Conservation (phyloP, 2,888 invertebrate species). For the Ophioninae sp. region DNA sequence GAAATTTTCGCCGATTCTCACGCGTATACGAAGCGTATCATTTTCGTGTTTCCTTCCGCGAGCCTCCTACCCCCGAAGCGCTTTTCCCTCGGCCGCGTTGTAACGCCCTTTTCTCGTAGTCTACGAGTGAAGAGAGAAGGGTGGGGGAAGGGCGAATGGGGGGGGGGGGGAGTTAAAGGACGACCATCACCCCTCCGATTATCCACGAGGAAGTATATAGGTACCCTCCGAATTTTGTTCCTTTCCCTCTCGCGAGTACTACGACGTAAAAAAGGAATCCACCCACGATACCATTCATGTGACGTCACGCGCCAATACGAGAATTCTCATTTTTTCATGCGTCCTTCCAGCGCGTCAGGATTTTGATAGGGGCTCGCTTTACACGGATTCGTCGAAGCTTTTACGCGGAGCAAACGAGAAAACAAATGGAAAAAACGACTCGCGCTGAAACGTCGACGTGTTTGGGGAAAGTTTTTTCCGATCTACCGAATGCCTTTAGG, state of each 20-base stretch:
- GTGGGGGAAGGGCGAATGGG: not conserved
- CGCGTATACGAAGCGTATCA: conserved; percentile 35
- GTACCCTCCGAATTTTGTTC: conserved; percentile 4
- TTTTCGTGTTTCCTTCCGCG: conserved; percentile 20
- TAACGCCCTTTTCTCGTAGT: conserved; percentile 40
- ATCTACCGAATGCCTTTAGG: not conserved
- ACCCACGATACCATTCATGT: not conserved
- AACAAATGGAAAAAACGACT: not conserved
- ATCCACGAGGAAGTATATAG: conserved; percentile 18
- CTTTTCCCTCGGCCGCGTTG: not conserved
- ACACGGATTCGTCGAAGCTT: not conserved
- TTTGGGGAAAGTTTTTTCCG: not conserved
- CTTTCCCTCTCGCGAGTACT: conserved; percentile 9
- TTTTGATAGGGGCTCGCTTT: not conserved
- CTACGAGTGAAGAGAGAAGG: not conserved
- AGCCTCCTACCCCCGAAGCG: not conserved
- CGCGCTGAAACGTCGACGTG: not conserved
- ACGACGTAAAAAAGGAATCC: conserved; percentile 24
- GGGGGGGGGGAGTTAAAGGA: conserved; percentile 7
- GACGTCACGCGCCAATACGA: conserved; percentile 7
- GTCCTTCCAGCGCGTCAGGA: not conserved
- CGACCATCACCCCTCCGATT: not conserved
- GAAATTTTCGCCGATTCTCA: conserved; percentile 53
- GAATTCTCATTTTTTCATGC: not conserved
- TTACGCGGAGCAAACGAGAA: not conserved